A percentile compares a stretch with the other conserved stretches of the same genome.
Evolutionary conservation across 2,888 invertebrate species (phyloP).

Genomic region (Brachyptera risi): DNA sequence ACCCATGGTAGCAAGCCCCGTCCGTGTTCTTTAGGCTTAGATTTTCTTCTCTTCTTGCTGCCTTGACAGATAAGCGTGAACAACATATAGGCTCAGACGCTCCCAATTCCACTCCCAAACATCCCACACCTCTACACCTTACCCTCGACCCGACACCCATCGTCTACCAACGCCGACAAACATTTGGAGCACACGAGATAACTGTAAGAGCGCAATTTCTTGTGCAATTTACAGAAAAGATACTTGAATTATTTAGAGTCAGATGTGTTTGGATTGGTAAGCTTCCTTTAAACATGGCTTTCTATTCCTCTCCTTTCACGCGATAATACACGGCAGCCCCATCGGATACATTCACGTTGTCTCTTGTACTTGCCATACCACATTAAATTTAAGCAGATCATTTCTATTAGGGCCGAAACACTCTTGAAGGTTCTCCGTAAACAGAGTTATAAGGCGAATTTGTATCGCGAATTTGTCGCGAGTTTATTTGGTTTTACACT

Average conservation of each 20-base stretch:
- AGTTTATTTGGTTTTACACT: too few species aligned
- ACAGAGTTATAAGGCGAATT: too few species aligned
- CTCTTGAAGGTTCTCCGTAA: too few species aligned
- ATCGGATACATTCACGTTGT: not conserved
- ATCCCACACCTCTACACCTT: not conserved
- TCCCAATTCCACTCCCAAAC: too few species aligned
- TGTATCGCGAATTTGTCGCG: too few species aligned
- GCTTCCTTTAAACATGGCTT: too few species aligned
- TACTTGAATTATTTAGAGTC: conserved; percentile 9
- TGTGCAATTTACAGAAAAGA: not conserved
- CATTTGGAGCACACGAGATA: not conserved
- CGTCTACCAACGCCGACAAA: too few species aligned
- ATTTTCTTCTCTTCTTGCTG: not conserved
- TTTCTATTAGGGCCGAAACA: too few species aligned
- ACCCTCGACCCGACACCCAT: not conserved
- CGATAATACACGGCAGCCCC: not conserved
- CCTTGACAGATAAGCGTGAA: not conserved
- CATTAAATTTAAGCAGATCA: too few species aligned
- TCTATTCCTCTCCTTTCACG: too few species aligned
- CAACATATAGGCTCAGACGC: not conserved
- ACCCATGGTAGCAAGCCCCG: not conserved
- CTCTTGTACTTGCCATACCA: too few species aligned
- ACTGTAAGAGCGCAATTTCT: not conserved
- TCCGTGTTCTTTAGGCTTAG: conserved; percentile 3
- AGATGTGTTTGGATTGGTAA: conserved; percentile 11